phyloP scores from a whole-genome alignment of 2,888 invertebrate genomes.

The Limnephilus rhombicus region DNA sequence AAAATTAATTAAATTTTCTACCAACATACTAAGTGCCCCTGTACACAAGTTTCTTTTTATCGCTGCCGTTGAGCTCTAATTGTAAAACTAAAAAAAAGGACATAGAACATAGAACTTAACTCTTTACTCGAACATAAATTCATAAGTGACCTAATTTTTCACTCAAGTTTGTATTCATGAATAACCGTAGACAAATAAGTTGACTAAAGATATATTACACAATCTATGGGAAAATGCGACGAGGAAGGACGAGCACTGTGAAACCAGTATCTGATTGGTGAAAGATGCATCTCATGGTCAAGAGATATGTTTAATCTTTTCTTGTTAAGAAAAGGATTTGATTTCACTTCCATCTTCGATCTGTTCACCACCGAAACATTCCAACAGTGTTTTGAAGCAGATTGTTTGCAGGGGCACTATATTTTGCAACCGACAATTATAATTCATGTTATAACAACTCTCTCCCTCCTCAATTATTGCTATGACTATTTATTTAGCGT shows the following conservation, averaged over 20 bases:
- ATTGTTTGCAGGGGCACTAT: not conserved
- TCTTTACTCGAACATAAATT: not conserved
- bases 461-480: slow-evolving; percentile 22
- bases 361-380: not conserved
- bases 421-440: not conserved
- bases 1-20: not conserved
- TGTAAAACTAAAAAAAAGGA: not conserved
- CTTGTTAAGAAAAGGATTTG: not conserved
- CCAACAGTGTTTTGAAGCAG: not conserved
- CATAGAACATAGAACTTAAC: not conserved
- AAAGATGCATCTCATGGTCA: not conserved
- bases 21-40: not conserved
- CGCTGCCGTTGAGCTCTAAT: not conserved
- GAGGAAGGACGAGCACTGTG: too few relatives aligned
- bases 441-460: slow-evolving; percentile 7
- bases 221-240: too few relatives aligned
- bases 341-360: not conserved
- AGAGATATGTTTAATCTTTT: not conserved
- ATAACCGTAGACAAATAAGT: too few relatives aligned
- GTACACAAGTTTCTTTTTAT: not conserved
- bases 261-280: not conserved
- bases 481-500: slow-evolving; percentile 37
- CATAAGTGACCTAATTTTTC: not conserved
- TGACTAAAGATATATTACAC: too few relatives aligned
- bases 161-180: too few relatives aligned